Conservation (phyloP, 2,797 vertebrate species). For the Sciaenops ocellatus region DNA sequence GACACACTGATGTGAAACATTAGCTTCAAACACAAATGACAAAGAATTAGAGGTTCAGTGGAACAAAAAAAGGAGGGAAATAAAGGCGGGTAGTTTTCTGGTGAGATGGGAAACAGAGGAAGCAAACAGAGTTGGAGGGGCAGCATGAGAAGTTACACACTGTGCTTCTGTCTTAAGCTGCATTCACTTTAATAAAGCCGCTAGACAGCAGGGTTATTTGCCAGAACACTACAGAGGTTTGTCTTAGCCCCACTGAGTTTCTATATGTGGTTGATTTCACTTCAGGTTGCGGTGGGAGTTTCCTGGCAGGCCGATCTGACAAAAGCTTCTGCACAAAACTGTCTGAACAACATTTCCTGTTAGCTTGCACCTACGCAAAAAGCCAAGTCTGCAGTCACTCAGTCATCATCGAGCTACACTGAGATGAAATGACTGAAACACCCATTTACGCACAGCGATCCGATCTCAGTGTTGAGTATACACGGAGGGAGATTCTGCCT, state of each 20-base stretch:
- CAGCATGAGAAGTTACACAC: constrained; percentile 12
- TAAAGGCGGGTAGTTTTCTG: constrained; percentile 17
- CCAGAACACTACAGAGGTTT: constrained; percentile 44
- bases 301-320: constrained; percentile 79
- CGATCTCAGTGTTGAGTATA: constrained; percentile 4
- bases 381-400: constrained; percentile 37
- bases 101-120: constrained; percentile 26
- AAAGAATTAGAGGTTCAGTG: constrained; percentile 25
- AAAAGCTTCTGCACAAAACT: constrained; percentile 70
- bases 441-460: background rate
- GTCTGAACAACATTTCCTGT: constrained; percentile 82
- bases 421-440: constrained; percentile 10
- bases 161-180: constrained; percentile 28
- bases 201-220: constrained; percentile 30
- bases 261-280: constrained; percentile 77
- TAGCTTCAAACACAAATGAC: constrained; percentile 34
- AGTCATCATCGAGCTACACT: constrained; percentile 15
- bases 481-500: background rate
- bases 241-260: constrained; percentile 54
- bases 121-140: constrained; percentile 20
- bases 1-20: background rate
- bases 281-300: constrained; percentile 84
- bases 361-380: constrained; percentile 68
- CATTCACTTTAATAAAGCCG: constrained; percentile 34
- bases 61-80: constrained; percentile 29